phyloP scores from a whole-genome alignment of 2,113 vertebrate species.

The Phaethon lepturus region DNA sequence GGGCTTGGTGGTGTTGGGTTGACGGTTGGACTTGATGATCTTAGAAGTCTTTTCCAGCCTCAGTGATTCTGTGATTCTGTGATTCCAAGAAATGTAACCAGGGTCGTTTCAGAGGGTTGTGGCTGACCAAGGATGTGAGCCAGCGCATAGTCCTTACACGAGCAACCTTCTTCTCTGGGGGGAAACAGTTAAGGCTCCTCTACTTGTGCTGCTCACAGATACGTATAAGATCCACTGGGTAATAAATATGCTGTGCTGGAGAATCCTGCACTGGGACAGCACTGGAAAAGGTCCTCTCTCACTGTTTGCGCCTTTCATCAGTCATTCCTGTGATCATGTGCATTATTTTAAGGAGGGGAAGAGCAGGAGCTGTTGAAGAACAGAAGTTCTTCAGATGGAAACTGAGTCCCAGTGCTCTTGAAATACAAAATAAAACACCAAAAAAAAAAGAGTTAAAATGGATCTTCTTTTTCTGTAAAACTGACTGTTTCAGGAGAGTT shows the following conservation, averaged over 20 bases:
- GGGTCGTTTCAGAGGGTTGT: neutral
- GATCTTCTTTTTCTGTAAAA: neutral
- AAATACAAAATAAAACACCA: neutral
- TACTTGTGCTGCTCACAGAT: neutral
- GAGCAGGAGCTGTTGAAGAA: neutral
- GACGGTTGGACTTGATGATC: no score
- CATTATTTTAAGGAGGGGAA: neutral
- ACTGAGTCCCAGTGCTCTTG: neutral
- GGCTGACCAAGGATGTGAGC: neutral
- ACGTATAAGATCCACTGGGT: neutral
- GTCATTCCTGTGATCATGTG: neutral
- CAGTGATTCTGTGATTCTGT: no score
- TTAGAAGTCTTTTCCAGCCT: no score
- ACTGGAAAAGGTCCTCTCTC: neutral
- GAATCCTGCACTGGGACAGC: neutral
- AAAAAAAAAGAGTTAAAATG: neutral
- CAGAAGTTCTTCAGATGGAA: neutral
- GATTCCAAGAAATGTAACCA: neutral
- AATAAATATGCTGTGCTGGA: neutral
- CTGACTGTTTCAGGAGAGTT: neutral
- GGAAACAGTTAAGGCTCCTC: neutral
- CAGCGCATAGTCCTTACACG: neutral
- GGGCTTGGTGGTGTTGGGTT: no score
- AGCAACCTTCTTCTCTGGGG: neutral
- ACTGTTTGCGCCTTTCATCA: neutral